Evolutionary conservation across 2,113 vertebrate species (phyloP).

Genomic region (Centropus bengalensis): DNA sequence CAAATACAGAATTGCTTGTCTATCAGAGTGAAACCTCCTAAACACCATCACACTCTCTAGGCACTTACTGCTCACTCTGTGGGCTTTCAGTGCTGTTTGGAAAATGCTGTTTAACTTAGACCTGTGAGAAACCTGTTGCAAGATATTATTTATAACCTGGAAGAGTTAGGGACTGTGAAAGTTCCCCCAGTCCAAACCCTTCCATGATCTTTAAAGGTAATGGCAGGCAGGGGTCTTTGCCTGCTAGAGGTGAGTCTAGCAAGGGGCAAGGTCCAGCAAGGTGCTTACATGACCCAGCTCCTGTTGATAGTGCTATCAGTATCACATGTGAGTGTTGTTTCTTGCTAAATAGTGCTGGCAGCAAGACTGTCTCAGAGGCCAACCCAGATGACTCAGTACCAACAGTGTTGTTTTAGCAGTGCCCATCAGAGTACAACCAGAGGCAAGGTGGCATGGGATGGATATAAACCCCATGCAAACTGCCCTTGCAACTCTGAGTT

Average conservation of each 20-base stretch:
- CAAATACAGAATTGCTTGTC: neutral
- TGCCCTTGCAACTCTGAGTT: fast-evolving
- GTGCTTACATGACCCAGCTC: neutral
- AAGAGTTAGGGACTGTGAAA: neutral
- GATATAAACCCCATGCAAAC: neutral
- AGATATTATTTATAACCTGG: neutral
- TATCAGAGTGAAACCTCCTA: neutral
- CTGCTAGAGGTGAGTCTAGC: neutral
- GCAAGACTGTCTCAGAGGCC: neutral
- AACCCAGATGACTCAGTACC: neutral
- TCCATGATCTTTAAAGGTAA: neutral
- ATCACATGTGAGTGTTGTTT: neutral
- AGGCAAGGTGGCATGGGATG: fast-evolving
- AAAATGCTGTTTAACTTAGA: neutral
- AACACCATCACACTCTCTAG: fast-evolving
- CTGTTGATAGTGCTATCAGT: neutral
- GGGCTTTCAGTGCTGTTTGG: neutral
- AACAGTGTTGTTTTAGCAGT: neutral
- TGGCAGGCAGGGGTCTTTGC: neutral
- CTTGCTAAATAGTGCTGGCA: fast-evolving
- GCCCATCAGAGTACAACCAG: neutral
- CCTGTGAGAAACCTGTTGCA: neutral
- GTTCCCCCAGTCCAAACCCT: too few relatives aligned
- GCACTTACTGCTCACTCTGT: neutral
- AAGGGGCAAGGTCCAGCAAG: neutral